Evolutionary conservation across 2,797 vertebrate genomes (phyloP).

Genomic region (Trachops cirrhosus): DNA sequence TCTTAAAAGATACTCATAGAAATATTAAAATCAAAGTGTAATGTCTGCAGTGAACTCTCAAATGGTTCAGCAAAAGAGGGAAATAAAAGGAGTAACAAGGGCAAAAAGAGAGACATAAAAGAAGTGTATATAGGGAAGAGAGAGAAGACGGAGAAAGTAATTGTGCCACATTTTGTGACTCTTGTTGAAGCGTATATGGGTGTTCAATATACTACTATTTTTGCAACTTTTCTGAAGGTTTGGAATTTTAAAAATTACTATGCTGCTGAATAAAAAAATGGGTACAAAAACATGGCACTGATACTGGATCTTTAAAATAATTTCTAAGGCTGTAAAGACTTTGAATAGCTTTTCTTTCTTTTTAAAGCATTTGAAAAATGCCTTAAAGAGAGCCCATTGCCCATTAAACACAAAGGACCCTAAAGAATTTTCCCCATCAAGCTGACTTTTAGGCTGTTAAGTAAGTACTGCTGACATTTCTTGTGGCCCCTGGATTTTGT

Average conservation of each 20-base stretch:
- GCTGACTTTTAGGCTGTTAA: conserved; percentile 47
- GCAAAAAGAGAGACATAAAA: background rate
- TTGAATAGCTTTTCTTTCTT: background rate
- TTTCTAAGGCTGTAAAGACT: background rate
- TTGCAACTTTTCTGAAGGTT: conserved; percentile 10
- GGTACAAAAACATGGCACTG: background rate
- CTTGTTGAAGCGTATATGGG: background rate
- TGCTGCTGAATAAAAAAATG: background rate
- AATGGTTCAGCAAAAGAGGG: background rate
- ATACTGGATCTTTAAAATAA: conserved; percentile 16
- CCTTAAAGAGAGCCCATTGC: conserved; percentile 27
- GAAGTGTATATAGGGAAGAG: background rate
- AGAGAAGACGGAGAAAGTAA: background rate
- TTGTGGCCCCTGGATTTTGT: conserved; percentile 13
- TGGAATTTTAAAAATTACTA: background rate
- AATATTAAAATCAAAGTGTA: too few species aligned
- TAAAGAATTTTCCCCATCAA: conserved; percentile 5
- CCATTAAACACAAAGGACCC: conserved; percentile 19
- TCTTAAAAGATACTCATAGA: too few species aligned
- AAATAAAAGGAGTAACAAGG: background rate
- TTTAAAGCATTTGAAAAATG: conserved; percentile 8
- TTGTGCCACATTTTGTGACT: background rate
- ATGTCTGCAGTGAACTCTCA: too few species aligned
- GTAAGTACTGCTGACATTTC: conserved; percentile 45
- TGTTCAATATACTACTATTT: background rate